Base-by-base conservation (phyloP, 2,797 vertebrate genomes). In the Pygocentrus nattereri region DNA sequence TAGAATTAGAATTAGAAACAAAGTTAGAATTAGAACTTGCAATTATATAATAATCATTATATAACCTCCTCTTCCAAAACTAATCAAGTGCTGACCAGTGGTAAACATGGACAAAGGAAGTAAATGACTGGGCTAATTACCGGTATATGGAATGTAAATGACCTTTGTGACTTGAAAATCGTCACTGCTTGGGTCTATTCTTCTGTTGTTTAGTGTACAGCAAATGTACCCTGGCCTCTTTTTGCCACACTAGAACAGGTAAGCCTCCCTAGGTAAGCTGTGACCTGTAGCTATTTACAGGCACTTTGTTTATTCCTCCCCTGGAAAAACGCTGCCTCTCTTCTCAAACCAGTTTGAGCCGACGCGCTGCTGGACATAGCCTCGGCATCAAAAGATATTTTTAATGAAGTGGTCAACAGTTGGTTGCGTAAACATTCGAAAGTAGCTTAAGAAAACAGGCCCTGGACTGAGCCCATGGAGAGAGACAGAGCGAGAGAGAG, bases 351-450 rank as follows among this genome's bases (percentile, higher is more conserved):
- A 84, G 56, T 80, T 89, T 77, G 50, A 84, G 78, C 85, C 79
- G 70, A 88, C 84, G 76, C 71, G 18, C 59, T 79, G 73, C 79
- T 84, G 84, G 83, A 85, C 87, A 44, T 79, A 83, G 83, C 75
- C 68, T 58, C 23, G 88, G 85, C 87, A 88, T 86, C 85, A 89
- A 89, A 89, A 91, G 71, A 83, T 82, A 74, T 85, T 86, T 90
- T 88, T 89, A 89, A 93, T 85, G 31, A 83, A 86, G 77, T 82
- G 87, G 81, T 89, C 91, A 88, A 91, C 90, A 88, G 44, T 30
- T 79, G 56, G 88, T 82, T 90, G 85, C 83, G 88, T 80, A 90
- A 93, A 92, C 91, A 92, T 89, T 92, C 79, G 90, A 83, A 79
- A 89, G 79, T 87, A 90, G 77, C 79, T 91, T 89, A 87, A 61